Conservation (phyloP, 2,888 invertebrate species). For the Colletes collaris region DNA sequence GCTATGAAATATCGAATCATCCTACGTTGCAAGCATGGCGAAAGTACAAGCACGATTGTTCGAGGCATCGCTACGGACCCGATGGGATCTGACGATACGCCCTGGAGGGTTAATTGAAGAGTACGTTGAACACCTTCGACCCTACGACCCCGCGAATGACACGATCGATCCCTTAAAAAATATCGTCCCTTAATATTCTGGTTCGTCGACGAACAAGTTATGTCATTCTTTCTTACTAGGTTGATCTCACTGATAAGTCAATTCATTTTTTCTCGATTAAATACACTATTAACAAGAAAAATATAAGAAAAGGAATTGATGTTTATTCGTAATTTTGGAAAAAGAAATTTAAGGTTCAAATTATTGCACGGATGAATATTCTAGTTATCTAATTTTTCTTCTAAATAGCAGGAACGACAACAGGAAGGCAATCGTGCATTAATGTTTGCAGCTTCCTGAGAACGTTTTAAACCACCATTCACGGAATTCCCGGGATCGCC, state of each 20-base stretch:
- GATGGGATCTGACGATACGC: slow-evolving; percentile 71
- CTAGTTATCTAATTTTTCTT: too few species aligned
- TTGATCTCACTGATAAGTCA: too few species aligned
- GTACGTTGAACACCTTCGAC: slow-evolving; percentile 74
- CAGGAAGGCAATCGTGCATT: too few species aligned
- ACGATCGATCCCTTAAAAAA: slow-evolving; percentile 63
- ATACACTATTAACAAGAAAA: too few species aligned
- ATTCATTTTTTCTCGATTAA: too few species aligned
- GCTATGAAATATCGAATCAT: slow-evolving; percentile 66
- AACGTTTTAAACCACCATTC: slow-evolving; percentile 1
- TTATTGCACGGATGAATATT: too few species aligned
- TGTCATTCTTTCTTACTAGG: too few species aligned
- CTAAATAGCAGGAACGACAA: too few species aligned
- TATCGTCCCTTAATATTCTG: slow-evolving; percentile 4
- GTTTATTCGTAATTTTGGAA: too few species aligned
- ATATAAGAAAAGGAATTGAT: too few species aligned
- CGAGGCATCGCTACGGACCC: slow-evolving; percentile 40
- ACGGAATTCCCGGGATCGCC: not conserved
- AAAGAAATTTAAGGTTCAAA: too few species aligned
- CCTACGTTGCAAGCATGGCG: slow-evolving; percentile 66
- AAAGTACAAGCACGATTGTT: slow-evolving; percentile 70
- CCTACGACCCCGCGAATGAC: slow-evolving; percentile 73
- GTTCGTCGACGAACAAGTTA: slow-evolving; percentile 13
- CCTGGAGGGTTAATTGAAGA: slow-evolving; percentile 77
- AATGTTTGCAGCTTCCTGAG: not conserved